Evolutionary conservation across 2,113 vertebrate species (phyloP), one percentile per base, ranked within the genome.

Genomic region (Acanthisitta chloris): DNA sequence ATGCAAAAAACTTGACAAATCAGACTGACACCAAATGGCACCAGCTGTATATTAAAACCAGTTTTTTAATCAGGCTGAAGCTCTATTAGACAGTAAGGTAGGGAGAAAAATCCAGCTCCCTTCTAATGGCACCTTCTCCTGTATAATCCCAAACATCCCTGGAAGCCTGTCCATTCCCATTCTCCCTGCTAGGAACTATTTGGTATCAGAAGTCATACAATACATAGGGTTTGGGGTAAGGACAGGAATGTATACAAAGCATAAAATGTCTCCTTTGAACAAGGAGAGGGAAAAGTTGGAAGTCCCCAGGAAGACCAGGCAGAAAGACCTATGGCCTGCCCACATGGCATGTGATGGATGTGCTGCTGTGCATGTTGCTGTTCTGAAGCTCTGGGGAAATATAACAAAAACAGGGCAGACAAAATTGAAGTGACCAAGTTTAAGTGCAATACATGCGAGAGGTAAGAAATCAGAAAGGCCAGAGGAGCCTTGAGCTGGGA

Each of bases 341-440:
- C 29, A n/a, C 8, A 25, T 0, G 1, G 1, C 6, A 8, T 14
- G 11, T 61, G 40, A 77, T 33, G n/a, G 55, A 71, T 7, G 7
- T 29, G 33, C 34, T 13, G 3, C 20, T 0, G 0, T 8, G 20
- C 4, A 3, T 1, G 13, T 7, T 43, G 29, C 16, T 49, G 6
- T 62, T 78, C 33, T 26, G 57, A 74, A 64, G 33, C 48, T 87
- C 48, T 38, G 15, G 2, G 20, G 24, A 29, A 71, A 69, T 45
- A 54, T 14, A 62, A 69, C 10, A 34, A 64, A 54, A 65, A 58
- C 18, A 19, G 25, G 36, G 45, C 16, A 48, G 46, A 59, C 21
- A 78, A 92, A 90, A 69, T 4, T 0, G 0, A 77, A 77, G 58
- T 14, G 64, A 62, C 29, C 3, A 12, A 57, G 61, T 72, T 61